Percentiles rank a stretch among this genome's conserved stretches.
These are phyloP conservation scores for Resseliella maxima DNA, from an alignment of 2,888 invertebrate genomes.

Conservation along the genomic window DNA sequence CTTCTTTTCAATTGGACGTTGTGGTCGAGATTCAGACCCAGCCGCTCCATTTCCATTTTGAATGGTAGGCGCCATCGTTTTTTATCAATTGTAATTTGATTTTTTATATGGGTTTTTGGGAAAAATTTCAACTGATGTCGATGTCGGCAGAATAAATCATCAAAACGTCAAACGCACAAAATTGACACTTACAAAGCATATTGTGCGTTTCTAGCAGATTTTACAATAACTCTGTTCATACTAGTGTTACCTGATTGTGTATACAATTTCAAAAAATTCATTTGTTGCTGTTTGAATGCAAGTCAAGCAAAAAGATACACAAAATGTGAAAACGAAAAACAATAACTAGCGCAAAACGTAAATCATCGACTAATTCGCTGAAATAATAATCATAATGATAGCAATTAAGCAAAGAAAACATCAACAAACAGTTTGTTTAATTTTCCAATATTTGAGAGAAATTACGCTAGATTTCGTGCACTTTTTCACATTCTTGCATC, in stretches of 20 bases:
- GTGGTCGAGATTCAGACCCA: slow-evolving; percentile 75
- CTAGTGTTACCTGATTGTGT: background rate
- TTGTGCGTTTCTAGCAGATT: background rate
- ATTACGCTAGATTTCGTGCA: background rate
- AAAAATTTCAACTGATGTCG: slow-evolving; percentile 36
- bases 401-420: too few species aligned
- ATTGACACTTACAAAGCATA: slow-evolving; percentile 34
- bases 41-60: slow-evolving; percentile 71
- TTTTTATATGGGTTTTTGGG: background rate
- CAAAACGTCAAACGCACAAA: slow-evolving; percentile 11
- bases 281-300: background rate
- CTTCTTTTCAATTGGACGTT: slow-evolving; percentile 75
- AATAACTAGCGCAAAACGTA: too few species aligned
- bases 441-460: too few species aligned
- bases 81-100: slow-evolving; percentile 58
- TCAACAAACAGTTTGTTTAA: too few species aligned
- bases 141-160: slow-evolving; percentile 51
- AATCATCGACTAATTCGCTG: too few species aligned
- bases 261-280: too few species aligned
- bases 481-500: background rate
- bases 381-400: too few species aligned
- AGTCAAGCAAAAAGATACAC: background rate
- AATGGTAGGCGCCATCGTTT: slow-evolving; percentile 79
- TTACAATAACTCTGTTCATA: background rate
- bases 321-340: too few species aligned